Evolutionary conservation across 2,797 vertebrate species (phyloP).

Genomic region (Pogoniulus pusillus): DNA sequence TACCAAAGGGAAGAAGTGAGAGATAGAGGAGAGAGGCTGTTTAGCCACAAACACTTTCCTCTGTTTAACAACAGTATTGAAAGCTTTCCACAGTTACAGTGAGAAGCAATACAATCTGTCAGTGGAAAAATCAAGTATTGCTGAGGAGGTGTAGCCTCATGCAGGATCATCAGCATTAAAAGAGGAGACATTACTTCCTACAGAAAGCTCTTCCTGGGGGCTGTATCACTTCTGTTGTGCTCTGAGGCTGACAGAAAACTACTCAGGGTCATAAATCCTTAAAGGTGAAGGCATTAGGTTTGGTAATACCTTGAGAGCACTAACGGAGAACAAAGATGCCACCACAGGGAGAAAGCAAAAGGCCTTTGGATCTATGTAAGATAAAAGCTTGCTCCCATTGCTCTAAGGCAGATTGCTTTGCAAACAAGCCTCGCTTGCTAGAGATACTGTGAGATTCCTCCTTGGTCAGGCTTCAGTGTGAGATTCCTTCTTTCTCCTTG

Average conservation of each 20-base stretch:
- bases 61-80: background rate
- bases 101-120: background rate
- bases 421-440: background rate
- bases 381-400: background rate
- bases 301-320: background rate
- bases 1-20: fast-evolving
- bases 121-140: background rate
- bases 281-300: background rate
- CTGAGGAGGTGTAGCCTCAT: background rate
- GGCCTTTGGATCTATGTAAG: background rate
- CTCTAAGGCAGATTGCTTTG: background rate
- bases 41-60: background rate
- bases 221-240: background rate
- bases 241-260: background rate
- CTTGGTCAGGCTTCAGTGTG: too few species aligned
- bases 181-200: background rate
- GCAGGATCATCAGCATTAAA: background rate
- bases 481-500: background rate
- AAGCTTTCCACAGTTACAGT: background rate
- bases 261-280: background rate
- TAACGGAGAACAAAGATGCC: background rate
- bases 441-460: too few species aligned
- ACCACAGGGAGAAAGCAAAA: background rate
- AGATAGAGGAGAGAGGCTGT: background rate
- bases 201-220: background rate